Evolutionary conservation across 2,113 vertebrate species (phyloP).

Genomic region (Salvelinus fontinalis): DNA sequence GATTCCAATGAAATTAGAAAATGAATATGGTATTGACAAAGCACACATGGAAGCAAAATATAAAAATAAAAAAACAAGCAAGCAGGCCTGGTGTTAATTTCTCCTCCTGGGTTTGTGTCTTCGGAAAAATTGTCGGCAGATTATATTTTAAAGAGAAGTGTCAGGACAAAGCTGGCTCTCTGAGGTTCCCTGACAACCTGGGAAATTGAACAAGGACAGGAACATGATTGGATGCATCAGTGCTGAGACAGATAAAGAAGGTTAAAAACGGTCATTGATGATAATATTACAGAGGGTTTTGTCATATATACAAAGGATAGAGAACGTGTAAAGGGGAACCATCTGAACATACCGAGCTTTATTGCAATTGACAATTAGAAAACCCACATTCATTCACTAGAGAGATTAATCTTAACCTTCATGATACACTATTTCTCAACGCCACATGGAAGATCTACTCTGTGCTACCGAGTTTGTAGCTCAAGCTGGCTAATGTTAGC

Average conservation of each 20-base stretch:
- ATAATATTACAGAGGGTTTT: conserved; percentile 27
- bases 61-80: neutral
- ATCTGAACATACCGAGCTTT: conserved; percentile 9
- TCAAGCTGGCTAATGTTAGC: too few species aligned
- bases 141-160: conserved; percentile 44
- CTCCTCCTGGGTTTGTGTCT: conserved; percentile 16
- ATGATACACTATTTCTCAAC: too few species aligned
- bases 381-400: neutral
- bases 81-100: conserved; percentile 32
- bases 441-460: too few species aligned
- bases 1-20: neutral
- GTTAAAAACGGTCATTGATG: conserved; percentile 22
- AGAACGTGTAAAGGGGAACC: conserved; percentile 7
- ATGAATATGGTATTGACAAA: conserved; percentile 12
- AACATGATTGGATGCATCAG: conserved; percentile 53
- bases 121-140: conserved; percentile 19
- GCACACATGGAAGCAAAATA: neutral
- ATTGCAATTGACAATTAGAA: neutral
- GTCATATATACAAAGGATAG: neutral
- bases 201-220: conserved; percentile 54
- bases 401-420: neutral
- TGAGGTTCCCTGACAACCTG: conserved; percentile 34
- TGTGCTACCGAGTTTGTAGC: too few species aligned
- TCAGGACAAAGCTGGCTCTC: conserved; percentile 19
- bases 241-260: conserved; percentile 40